Base-by-base conservation (phyloP, 23 tunicate genomes). In the Oikopleura dioica region DNA sequence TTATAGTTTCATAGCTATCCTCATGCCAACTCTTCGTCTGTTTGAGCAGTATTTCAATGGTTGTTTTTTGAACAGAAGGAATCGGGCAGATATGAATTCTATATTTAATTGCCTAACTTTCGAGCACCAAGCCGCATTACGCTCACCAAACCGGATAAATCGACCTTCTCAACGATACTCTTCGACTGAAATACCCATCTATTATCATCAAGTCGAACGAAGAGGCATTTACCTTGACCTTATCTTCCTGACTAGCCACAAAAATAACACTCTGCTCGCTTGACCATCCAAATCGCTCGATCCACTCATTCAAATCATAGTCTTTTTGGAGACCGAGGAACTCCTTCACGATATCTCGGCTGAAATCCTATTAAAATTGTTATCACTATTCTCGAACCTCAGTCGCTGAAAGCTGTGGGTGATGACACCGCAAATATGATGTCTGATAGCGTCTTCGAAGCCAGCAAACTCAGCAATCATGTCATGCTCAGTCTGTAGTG, bases 121-220 rank as follows among this genome's bases (percentile, higher is more conserved):
- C 72, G 72, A 5, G 72, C 72, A 9, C 72, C 72, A 21, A 63
- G 33, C 72, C 72, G 16, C 72, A 63, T 63, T 2, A 63, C 72
- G 26, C 30, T 23, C 4, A 63, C 72, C 2, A 63, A 23, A 23
- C 29, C 32, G 4, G 29, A 21, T 12, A 63, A 4, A 28, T 28
- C 72, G 5, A 23, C 72, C 26, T 63, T 63, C 33, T 63, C 72
- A 24, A 63, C 72, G 26, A 63, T 63, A 63, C 72, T 63, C 26
- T 63, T 63, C 33, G 72, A 63, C 72, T 63, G 26, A 63, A 63
- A 44, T 23, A 63, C 16, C 26, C 16, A 63, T 63, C n/a, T 2
- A 63, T 63, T 63, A 63, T 21, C 9, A 9, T 44, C 21, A 9
- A 9, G 55, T 9, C 21, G 9, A 44, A 44, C 21, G 55, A 44